phyloP scores from a whole-genome alignment of 2,888 invertebrate genomes.

The Lithophane semibrunnea region DNA sequence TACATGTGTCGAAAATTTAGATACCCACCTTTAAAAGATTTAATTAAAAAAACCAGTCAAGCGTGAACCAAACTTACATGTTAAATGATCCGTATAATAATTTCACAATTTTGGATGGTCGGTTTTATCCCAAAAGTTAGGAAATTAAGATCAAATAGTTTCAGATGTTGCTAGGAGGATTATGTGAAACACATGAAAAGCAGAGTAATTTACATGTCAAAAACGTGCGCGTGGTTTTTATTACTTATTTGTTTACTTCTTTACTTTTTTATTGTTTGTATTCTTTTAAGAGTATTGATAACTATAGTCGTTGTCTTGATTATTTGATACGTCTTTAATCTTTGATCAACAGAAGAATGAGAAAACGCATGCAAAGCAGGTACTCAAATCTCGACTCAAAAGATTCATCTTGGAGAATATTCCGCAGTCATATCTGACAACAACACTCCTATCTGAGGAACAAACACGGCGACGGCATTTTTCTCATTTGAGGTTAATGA shows the following conservation, averaged over 20 bases:
- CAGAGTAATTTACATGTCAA: slow-evolving; percentile 14
- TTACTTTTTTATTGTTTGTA: no score
- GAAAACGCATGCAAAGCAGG: slow-evolving; percentile 12
- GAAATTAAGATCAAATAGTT: slow-evolving; percentile 20
- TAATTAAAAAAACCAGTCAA: slow-evolving; percentile 56
- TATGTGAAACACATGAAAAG: slow-evolving; percentile 12
- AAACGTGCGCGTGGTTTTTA: background rate
- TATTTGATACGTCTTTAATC: background rate
- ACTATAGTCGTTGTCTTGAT: background rate
- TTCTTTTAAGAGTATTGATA: background rate
- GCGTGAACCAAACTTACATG: slow-evolving; percentile 35
- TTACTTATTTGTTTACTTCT: no score
- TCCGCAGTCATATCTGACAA: slow-evolving; percentile 43
- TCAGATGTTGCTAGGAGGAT: slow-evolving; percentile 4
- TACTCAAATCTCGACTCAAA: slow-evolving; percentile 27
- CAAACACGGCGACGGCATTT: slow-evolving; percentile 79
- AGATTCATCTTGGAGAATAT: slow-evolving; percentile 58
- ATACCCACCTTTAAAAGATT: slow-evolving; percentile 48
- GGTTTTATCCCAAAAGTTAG: slow-evolving; percentile 21
- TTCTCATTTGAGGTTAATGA: slow-evolving; percentile 88
- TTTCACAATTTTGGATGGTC: slow-evolving; percentile 27
- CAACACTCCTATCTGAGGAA: slow-evolving; percentile 64
- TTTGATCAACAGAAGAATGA: background rate
- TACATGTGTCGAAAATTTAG: slow-evolving; percentile 34
- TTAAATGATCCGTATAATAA: slow-evolving; percentile 51